These are phyloP conservation scores for Pollenia angustigena DNA, from an alignment of 2,888 invertebrate genomes.

Conservation along the genomic window DNA sequence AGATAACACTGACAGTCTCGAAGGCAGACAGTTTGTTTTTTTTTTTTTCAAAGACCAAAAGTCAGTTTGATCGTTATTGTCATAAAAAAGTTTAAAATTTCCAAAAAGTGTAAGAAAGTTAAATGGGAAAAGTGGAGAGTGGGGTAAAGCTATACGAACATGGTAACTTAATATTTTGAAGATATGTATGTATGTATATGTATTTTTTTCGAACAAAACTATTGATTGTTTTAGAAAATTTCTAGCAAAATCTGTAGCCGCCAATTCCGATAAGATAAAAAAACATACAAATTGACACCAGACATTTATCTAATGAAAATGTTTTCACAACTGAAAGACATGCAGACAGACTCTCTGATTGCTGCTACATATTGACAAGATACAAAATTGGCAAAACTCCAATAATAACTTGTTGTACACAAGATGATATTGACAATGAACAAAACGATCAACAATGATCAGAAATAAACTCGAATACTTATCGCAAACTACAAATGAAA, in stretches of 20 bases:
- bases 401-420: slow-evolving; percentile 39
- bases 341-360: not conserved
- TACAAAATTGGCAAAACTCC: slow-evolving; percentile 66
- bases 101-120: not conserved
- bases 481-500: slow-evolving; percentile 15
- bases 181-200: not conserved
- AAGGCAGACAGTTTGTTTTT: not conserved
- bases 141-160: not conserved
- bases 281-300: slow-evolving; percentile 49
- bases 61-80: slow-evolving; percentile 30
- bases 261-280: slow-evolving; percentile 49
- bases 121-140: not conserved
- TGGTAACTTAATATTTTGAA: slow-evolving; percentile 11
- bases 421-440: slow-evolving; percentile 69
- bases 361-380: slow-evolving; percentile 28
- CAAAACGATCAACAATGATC: slow-evolving; percentile 37
- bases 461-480: slow-evolving; percentile 15
- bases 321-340: slow-evolving; percentile 40
- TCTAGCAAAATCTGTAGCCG: slow-evolving; percentile 34
- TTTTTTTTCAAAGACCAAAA: not conserved
- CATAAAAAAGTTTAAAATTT: slow-evolving; percentile 21
- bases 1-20: slow-evolving; percentile 23
- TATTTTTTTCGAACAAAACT: not conserved
- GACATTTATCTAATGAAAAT: slow-evolving; percentile 54
- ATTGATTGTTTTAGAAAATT: slow-evolving; percentile 35